Percentiles rank a stretch among this genome's conserved stretches.
Evolutionary conservation across 1,140 invertebrate genomes (phyloP).

Genomic region (Lanistes nyassanus): DNA sequence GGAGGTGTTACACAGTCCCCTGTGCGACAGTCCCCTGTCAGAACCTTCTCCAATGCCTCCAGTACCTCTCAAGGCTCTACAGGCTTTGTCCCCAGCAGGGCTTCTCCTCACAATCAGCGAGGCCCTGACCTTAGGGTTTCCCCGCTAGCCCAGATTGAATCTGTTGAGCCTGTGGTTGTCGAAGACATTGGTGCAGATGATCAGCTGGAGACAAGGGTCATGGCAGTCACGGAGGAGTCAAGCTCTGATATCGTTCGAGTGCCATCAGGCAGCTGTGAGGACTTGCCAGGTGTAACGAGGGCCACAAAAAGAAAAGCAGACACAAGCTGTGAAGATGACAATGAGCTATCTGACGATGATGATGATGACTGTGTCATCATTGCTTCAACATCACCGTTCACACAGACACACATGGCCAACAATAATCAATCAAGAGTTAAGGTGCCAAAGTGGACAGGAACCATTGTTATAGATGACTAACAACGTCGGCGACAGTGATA

Average conservation of each 20-base stretch:
- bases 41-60: conserved; percentile 41
- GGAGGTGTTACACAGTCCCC: conserved; percentile 27
- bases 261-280: conserved; percentile 7
- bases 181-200: background rate
- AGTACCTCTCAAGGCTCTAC: conserved; percentile 50
- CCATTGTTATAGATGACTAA: conserved; percentile 26
- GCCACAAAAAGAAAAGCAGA: conserved; percentile 17
- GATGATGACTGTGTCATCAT: conserved; percentile 24
- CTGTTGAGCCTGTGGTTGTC: background rate
- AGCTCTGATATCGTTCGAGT: background rate
- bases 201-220: background rate
- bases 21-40: conserved; percentile 30
- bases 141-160: background rate
- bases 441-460: conserved; percentile 24
- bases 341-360: conserved; percentile 1
- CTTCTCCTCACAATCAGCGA: conserved; percentile 17
- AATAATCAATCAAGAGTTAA: background rate
- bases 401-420: background rate
- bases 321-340: conserved; percentile 4
- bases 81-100: conserved; percentile 53
- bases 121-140: conserved; percentile 15
- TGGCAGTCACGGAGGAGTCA: conserved; percentile 7
- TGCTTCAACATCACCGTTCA: conserved; percentile 5
- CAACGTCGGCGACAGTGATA: background rate
- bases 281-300: background rate